phyloP scores from a whole-genome alignment of 2,797 vertebrate species.

The Alfaro cultratus region DNA sequence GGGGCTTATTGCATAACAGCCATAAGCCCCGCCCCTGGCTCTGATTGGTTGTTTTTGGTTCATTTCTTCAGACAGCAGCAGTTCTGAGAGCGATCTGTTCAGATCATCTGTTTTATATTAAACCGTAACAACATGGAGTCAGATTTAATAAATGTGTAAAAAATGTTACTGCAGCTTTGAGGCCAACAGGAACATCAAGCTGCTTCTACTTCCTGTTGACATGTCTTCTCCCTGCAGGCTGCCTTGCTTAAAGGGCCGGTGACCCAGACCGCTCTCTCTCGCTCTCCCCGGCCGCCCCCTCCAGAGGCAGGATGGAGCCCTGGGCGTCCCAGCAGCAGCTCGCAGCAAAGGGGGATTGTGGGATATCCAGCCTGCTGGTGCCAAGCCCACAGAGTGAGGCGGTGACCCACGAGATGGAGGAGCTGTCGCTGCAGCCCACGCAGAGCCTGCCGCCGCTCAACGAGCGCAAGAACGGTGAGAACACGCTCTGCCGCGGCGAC shows the following conservation, averaged over 20 bases:
- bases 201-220: background rate
- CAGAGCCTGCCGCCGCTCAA: constrained; percentile 91
- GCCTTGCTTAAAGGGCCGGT: constrained; percentile 31
- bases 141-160: too few species aligned
- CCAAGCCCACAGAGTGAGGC: constrained; percentile 98
- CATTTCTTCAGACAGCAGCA: too few species aligned
- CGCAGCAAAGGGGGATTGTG: constrained; percentile 82
- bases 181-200: too few species aligned
- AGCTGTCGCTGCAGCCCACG: constrained; percentile 90
- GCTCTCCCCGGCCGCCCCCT: constrained; percentile 33
- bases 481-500: background rate
- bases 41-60: too few species aligned
- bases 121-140: too few species aligned
- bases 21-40: too few species aligned
- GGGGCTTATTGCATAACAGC: too few species aligned
- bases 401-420: constrained; percentile 93
- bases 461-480: constrained; percentile 95
- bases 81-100: too few species aligned
- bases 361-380: constrained; percentile 81
- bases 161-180: too few species aligned
- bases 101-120: too few species aligned
- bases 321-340: constrained; percentile 65
- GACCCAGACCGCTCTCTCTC: constrained; percentile 15
- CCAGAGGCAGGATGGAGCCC: constrained; percentile 85
- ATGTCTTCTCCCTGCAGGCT: constrained; percentile 36